Base-by-base conservation (phyloP, 1,140 invertebrate genomes). In the Zaprionus ghesquierei region DNA sequence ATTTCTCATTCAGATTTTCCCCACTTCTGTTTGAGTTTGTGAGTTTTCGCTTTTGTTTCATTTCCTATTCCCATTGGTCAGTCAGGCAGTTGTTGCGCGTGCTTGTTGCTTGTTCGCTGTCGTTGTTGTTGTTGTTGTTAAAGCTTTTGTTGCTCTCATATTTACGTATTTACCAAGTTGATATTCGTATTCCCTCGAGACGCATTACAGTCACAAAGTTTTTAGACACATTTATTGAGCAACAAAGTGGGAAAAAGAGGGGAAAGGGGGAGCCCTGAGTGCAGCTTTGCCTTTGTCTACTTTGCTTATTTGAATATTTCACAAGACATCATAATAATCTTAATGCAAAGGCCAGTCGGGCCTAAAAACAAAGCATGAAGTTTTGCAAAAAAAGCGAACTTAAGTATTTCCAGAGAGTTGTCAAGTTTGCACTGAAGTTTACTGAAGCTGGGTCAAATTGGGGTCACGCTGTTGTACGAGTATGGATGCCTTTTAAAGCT, bases 61-160 rank as follows among this genome's bases (percentile, higher is more conserved):
- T 74, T 81, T 77, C 60, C 46, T 85, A 85, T 85, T 85, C 81
- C 81, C 81, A 86, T 86, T 81, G 81, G 81, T 85, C 81, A 84
- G 61, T 59, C 64, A 75, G 50, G 18, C 35, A 41, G 29, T 31
- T 46, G 41, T 46, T 46, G 15, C 41, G 18, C 41, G 18, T 22
- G 38, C 38, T 50, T 41, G 61, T 33, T 50, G 49, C 31, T 46
- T 59, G 41, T 46, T n/a, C n/a, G n/a, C n/a, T n/a, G n/a, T 44
- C 41, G 31, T 63, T 63, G 33, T 64, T 54, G 15, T 64, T 22
- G 59, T 49, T 65, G 62, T 46, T 64, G 41, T 66, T 65, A 51
- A n/a, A 25, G 25, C 27, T 76, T 50, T 69, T 33, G 2, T 59
- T 55, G 54, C 49, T 66, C 35, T 60, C 55, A 72, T 72, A 72